Evolutionary conservation across 1,140 invertebrate genomes (phyloP).

Genomic region (Anastatus disparis): DNA sequence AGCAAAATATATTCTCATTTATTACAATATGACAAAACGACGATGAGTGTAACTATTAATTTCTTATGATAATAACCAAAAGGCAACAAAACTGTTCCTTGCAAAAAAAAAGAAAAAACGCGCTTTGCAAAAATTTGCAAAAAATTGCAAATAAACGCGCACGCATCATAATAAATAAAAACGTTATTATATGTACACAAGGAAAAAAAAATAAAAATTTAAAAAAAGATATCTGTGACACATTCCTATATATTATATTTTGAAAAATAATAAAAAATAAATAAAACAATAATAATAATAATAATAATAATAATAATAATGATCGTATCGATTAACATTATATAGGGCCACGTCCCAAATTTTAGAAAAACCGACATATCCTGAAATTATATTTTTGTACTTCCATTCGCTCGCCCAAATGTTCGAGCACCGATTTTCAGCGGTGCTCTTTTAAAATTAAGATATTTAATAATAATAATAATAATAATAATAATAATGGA

Average conservation of each 20-base stretch:
- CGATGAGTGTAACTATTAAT: not conserved
- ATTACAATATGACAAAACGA: too few species aligned
- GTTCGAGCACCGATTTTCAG: not conserved
- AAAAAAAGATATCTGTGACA: not conserved
- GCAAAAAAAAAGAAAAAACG: too few species aligned
- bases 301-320: too few species aligned
- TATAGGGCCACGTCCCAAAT: too few species aligned
- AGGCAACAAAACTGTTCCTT: conserved; percentile 13
- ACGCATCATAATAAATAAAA: not conserved
- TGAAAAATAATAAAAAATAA: too few species aligned
- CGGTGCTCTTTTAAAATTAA: not conserved
- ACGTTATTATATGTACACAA: not conserved
- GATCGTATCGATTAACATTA: too few species aligned
- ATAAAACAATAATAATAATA: too few species aligned
- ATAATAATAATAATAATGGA: not conserved
- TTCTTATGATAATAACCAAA: not conserved
- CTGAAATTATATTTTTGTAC: conserved; percentile 60
- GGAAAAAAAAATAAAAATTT: not conserved
- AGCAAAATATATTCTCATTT: too few species aligned
- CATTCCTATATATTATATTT: conserved; percentile 33
- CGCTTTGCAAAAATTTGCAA: too few species aligned
- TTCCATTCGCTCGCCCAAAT: conserved; percentile 39
- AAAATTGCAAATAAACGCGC: not conserved
- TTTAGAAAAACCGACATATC: conserved; percentile 56
- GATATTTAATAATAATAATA: not conserved